These are phyloP conservation scores for Ursus arctos DNA, from an alignment of 2,113 vertebrate genomes.

Conservation along the genomic window DNA sequence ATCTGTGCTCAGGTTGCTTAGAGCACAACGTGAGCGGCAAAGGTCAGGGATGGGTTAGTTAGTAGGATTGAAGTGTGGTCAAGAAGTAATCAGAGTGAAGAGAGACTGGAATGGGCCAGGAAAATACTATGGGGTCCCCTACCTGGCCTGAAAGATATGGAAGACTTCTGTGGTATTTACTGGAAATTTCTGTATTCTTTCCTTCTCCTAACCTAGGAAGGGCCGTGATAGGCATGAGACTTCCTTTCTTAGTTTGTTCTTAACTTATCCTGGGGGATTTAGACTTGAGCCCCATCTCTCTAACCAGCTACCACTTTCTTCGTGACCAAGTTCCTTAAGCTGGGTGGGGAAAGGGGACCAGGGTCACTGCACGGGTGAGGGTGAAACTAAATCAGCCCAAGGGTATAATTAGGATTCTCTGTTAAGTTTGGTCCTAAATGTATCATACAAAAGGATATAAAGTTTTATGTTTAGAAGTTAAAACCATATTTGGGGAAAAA, in stretches of 20 bases:
- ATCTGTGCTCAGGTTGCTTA: background rate
- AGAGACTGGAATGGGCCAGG: background rate
- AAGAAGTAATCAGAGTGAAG: background rate
- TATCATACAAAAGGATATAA: slow-evolving; percentile 41
- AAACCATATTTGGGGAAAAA: background rate
- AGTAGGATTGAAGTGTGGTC: background rate
- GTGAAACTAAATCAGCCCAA: background rate
- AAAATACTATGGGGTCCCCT: background rate
- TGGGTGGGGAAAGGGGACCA: background rate
- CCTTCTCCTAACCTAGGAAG: background rate
- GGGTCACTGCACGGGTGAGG: background rate
- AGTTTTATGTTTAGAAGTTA: slow-evolving; percentile 62
- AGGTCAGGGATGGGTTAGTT: background rate
- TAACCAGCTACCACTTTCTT: background rate
- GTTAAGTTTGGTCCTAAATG: slow-evolving; percentile 21
- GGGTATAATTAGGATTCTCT: slow-evolving; percentile 8
- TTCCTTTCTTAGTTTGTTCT: background rate
- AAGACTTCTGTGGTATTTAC: background rate
- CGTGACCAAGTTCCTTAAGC: slow-evolving; percentile 24
- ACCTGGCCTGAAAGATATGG: background rate
- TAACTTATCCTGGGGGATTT: background rate
- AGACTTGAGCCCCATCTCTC: background rate
- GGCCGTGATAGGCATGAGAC: too few relatives aligned
- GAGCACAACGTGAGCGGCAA: background rate
- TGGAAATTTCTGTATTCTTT: background rate